Evolutionary conservation across 2,797 vertebrate genomes (phyloP), one percentile per base, ranked within the genome.

Genomic region (Lepilemur septentrionalis): DNA sequence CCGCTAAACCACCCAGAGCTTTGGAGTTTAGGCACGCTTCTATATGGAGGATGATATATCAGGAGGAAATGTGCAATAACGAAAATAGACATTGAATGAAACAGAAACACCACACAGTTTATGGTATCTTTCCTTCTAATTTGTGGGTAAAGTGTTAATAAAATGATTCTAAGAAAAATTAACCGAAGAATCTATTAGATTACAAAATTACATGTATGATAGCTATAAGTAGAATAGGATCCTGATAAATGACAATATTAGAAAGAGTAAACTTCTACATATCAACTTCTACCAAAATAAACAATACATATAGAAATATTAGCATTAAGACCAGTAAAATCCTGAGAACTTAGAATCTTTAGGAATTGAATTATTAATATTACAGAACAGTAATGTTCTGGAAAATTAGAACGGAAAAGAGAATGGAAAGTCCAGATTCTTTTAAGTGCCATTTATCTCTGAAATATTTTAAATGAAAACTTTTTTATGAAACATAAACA

Each of bases 81-180:
- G 32, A 23, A 55, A 14, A 13, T 0, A 28, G n/a, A 43, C 48
- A 43, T 46, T 48, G 6, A 52, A 63, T 0, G 41, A 23, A 22
- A 81, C 35, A 80, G n/a, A 73, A 32, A n/a, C 2, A 1, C 20
- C 50, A 61, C 28, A 23, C 4, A 41, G 38, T 38, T 4, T 22
- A 15, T 38, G 30, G 7, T 35, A 32, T 87, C 55, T 83, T 73
- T 57, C 85, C 17, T 57, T 93, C 14, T 38, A 80, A 72, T 6
- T 50, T 76, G 20, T 23, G 63, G 46, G 30, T 75, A 90, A 41
- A 87, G 76, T 25, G 48, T 38, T 72, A 84, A 59, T 28, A 41
- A 48, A 96, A n/a, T 32, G 23, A 85, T 12, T 80, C 86, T 32
- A 80, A 90, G 28, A 41, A 93, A 84, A 85, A 89, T 9, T 73